Percentiles rank a stretch among this genome's conserved stretches.
Conservation (phyloP, 30 jellyfish, hydroid and myxozoan genomes). For the Hydractinia echinata region DNA sequence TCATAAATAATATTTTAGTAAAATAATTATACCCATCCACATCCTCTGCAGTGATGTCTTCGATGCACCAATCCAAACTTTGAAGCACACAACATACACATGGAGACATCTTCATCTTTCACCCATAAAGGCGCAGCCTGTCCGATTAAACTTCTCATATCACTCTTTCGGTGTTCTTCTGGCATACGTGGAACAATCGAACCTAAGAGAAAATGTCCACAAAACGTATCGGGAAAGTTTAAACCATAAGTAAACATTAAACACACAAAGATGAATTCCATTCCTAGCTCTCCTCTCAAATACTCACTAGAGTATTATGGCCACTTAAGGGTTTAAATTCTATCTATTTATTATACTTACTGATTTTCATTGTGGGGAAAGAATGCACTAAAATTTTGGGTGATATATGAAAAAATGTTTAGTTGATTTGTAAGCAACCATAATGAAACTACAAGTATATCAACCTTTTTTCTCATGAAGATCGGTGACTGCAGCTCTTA, state of each 20-base stretch:
- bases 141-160: constrained; percentile 22
- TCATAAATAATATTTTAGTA: neutral
- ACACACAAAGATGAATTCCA: too few relatives aligned
- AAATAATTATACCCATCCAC: constrained; percentile 75
- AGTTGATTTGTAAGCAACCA: too few relatives aligned
- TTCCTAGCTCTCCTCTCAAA: too few relatives aligned
- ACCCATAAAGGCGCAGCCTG: constrained; percentile 96
- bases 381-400: too few relatives aligned
- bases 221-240: too few relatives aligned
- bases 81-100: constrained; percentile 99
- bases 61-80: constrained; percentile 83
- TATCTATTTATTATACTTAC: too few relatives aligned
- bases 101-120: constrained; percentile 89
- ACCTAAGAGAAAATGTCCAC: neutral
- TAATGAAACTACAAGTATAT: too few relatives aligned
- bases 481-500: constrained; percentile 64
- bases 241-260: too few relatives aligned
- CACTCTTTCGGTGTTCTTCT: constrained; percentile 20
- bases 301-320: too few relatives aligned
- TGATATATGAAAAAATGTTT: too few relatives aligned
- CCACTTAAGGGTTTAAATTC: too few relatives aligned
- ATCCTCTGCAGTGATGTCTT: constrained; percentile 96
- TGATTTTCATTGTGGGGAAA: too few relatives aligned
- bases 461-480: constrained; percentile 64
- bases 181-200: neutral